Evolutionary conservation across 2,888 invertebrate genomes (phyloP).

Genomic region (Amiota minor): DNA sequence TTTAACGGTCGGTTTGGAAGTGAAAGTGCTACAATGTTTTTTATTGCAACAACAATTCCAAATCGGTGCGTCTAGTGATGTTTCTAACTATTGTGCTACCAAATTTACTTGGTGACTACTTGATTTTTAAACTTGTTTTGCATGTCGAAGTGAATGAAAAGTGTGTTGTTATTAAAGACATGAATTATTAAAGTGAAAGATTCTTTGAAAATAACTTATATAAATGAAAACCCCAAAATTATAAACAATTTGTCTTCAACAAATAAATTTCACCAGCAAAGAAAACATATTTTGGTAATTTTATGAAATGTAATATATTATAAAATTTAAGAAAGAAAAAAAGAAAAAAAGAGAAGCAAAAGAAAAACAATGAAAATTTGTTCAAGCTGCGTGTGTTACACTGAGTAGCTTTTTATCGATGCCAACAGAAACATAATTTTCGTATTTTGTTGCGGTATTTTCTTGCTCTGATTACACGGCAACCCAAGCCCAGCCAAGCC

Average conservation of each 20-base stretch:
- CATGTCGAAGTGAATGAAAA: background rate
- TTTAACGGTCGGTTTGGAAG: slow-evolving; percentile 70
- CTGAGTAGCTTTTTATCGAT: background rate
- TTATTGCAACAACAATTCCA: no score
- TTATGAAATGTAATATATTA: background rate
- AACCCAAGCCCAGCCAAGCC: background rate
- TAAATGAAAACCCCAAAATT: no score
- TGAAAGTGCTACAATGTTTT: slow-evolving; percentile 54
- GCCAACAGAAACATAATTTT: slow-evolving; percentile 25
- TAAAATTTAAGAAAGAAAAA: background rate
- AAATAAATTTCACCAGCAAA: background rate
- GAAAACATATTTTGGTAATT: slow-evolving; percentile 1
- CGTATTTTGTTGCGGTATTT: slow-evolving; percentile 47
- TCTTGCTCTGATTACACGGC: slow-evolving; percentile 34
- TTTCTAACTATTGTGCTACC: background rate
- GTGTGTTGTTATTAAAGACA: background rate
- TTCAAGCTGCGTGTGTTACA: background rate
- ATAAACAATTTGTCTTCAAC: no score
- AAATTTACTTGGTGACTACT: background rate
- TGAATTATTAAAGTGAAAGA: background rate
- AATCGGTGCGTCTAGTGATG: no score
- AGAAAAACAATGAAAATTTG: slow-evolving; percentile 12
- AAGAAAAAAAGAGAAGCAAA: background rate
- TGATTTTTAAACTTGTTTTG: background rate
- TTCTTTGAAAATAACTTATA: no score